Evolutionary conservation across 2,113 vertebrate genomes (phyloP), one percentile per base, ranked within the genome.

Genomic region (Scophthalmus maximus): DNA sequence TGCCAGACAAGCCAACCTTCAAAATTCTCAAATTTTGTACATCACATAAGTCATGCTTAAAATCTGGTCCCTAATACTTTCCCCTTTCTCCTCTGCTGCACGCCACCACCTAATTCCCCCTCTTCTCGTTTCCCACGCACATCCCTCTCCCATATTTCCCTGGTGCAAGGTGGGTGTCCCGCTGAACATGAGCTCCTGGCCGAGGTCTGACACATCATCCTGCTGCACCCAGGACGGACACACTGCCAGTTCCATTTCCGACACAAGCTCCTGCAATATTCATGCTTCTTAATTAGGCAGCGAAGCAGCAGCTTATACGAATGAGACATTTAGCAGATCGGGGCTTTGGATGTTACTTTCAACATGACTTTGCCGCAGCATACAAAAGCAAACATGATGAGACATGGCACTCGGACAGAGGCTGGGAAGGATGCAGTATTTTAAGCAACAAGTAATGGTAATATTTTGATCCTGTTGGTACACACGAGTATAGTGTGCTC

Each of bases 11-110:
- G 72, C 72, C 60, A 81, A 80, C 22, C 50, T 66, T 71, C 18
- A 42, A 64, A 76, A 49, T 82, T 79, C n/a, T 75, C 20, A 71
- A 53, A 71, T 86, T 76, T n/a, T 83, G 64, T 62, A 81, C 34
- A 77, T 84, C 81, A 80, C 34, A 83, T 74, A 88, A 74, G 76
- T 83, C 81, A 84, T 65, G 75, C 76, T 71, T 49, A 60, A n/a
- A 71, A 76, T 79, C 75, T 59, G 0, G 23, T 65, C 34, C 40
- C 68, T 44, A 62, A 62, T 73, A 68, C n/a, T n/a, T n/a, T n/a
- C n/a, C n/a, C n/a, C n/a, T 78, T 82, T 40, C 44, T 60, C 50
- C 60, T 47, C 51, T 38, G 61, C 72, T 32, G 63, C 50, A 57
- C 40, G 32, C 51, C 30, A 20, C 51, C 50, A 40, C 47, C 20